phyloP scores from a whole-genome alignment of 2,113 vertebrate species.

The Myrmecobius fasciatus region DNA sequence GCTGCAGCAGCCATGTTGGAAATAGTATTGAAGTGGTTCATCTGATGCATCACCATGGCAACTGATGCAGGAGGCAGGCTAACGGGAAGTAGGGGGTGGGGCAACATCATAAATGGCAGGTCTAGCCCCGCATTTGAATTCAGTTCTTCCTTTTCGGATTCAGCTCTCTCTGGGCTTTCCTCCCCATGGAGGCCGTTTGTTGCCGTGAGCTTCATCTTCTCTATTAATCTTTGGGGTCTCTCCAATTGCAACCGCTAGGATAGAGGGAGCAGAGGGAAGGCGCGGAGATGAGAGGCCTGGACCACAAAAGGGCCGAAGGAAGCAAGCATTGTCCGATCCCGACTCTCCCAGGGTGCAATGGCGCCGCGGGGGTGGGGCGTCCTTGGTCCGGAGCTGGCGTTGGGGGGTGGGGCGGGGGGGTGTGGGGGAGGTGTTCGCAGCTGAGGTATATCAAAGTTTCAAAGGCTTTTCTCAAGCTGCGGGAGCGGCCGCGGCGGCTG shows the following conservation, averaged over 20 bases:
- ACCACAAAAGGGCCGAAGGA: neutral
- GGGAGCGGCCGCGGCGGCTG: neutral
- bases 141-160: neutral
- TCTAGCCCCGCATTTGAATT: neutral
- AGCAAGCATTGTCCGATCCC: neutral
- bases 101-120: neutral
- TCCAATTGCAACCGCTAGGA: neutral
- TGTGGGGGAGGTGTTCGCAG: neutral
- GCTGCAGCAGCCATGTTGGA: neutral
- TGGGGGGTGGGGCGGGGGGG: neutral
- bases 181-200: neutral
- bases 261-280: neutral
- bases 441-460: neutral
- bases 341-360: neutral
- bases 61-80: neutral
- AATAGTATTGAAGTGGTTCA: neutral
- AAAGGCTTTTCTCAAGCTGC: neutral
- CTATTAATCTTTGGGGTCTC: neutral
- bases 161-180: neutral
- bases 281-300: neutral
- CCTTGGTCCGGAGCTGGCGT: neutral
- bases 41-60: conserved; percentile 3
- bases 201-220: neutral
- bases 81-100: neutral
- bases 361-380: neutral